These are phyloP conservation scores for Pseudomyrmex flavicornis DNA, from an alignment of 1,140 invertebrate genomes.

Conservation along the genomic window DNA sequence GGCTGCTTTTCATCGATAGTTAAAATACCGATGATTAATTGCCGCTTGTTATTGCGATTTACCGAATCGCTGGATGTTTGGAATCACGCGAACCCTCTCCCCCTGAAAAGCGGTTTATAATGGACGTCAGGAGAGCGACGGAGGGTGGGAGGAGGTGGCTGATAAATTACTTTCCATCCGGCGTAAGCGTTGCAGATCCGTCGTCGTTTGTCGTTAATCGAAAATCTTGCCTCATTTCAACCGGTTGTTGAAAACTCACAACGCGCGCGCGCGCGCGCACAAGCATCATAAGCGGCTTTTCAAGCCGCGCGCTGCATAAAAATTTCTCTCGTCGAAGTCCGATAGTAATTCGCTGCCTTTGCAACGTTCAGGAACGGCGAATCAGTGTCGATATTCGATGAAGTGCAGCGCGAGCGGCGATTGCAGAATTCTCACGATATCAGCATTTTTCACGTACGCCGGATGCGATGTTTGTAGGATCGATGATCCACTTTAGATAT, in stretches of 20 bases:
- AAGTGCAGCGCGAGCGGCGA: slow-evolving; percentile 13
- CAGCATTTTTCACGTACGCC: slow-evolving; percentile 29
- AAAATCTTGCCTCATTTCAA: slow-evolving; percentile 43
- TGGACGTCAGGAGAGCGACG: slow-evolving; percentile 5
- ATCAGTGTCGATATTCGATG: slow-evolving; percentile 45
- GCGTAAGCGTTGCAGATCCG: slow-evolving; percentile 52
- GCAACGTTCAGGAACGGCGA: slow-evolving; percentile 32
- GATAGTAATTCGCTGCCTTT: slow-evolving; percentile 49
- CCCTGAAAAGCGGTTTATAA: slow-evolving; percentile 48
- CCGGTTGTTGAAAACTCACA: background rate
- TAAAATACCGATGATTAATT: slow-evolving; percentile 73
- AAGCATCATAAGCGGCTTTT: background rate
- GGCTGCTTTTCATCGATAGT: slow-evolving; percentile 66
- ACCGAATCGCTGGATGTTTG: slow-evolving; percentile 53
- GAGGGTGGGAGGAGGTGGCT: background rate
- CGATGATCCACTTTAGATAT: slow-evolving; percentile 6
- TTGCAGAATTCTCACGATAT: slow-evolving; percentile 22
- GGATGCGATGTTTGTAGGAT: slow-evolving; percentile 36
- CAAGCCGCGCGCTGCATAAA: slow-evolving; percentile 19
- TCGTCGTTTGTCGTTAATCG: slow-evolving; percentile 55
- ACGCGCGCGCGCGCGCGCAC: background rate
- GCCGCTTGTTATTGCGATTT: slow-evolving; percentile 64
- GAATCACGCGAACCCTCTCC: slow-evolving; percentile 30
- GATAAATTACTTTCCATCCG: slow-evolving; percentile 52
- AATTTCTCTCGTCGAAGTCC: slow-evolving; percentile 30